Conservation (phyloP, 2,113 vertebrate genomes). For the Salvelinus namaycush region DNA sequence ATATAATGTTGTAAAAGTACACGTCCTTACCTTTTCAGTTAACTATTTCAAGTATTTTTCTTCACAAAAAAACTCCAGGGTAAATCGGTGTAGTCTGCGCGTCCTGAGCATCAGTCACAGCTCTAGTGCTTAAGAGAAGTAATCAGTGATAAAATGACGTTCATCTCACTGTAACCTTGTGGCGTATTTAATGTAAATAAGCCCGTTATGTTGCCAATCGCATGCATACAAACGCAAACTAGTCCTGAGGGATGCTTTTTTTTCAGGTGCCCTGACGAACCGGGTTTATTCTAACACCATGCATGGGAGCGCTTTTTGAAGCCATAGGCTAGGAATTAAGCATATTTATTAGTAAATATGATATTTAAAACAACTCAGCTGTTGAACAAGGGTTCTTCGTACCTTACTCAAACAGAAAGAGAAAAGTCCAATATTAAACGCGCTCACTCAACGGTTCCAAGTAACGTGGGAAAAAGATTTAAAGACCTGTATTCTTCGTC, state of each 20-base stretch:
- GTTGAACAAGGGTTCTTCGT: slow-evolving; percentile 75
- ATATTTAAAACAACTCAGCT: slow-evolving; percentile 86
- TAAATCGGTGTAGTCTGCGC: slow-evolving; percentile 81
- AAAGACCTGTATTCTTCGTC: slow-evolving; percentile 73
- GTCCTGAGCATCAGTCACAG: slow-evolving; percentile 89
- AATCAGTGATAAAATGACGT: slow-evolving; percentile 99
- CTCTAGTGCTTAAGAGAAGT: slow-evolving; percentile 93
- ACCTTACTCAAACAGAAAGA: slow-evolving; percentile 75
- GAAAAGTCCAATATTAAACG: slow-evolving; percentile 71
- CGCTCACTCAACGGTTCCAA: slow-evolving; percentile 77
- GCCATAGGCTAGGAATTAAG: slow-evolving; percentile 77
- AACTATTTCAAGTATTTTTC: slow-evolving; percentile 83
- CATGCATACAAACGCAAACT: slow-evolving; percentile 85
- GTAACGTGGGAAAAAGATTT: slow-evolving; percentile 74
- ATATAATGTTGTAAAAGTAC: slow-evolving; percentile 63
- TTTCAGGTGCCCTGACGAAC: slow-evolving; percentile 84
- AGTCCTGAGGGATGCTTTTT: slow-evolving; percentile 84
- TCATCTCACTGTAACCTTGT: slow-evolving; percentile 99
- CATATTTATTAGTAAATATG: slow-evolving; percentile 92
- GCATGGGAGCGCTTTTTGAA: slow-evolving; percentile 85
- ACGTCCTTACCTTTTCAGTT: slow-evolving; percentile 87
- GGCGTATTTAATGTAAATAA: slow-evolving; percentile 99
- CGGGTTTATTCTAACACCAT: slow-evolving; percentile 88
- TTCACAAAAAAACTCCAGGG: slow-evolving; percentile 85
- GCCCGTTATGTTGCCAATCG: slow-evolving; percentile 97